Conservation (phyloP, 2,797 vertebrate genomes). For the Darevskia mixta region DNA sequence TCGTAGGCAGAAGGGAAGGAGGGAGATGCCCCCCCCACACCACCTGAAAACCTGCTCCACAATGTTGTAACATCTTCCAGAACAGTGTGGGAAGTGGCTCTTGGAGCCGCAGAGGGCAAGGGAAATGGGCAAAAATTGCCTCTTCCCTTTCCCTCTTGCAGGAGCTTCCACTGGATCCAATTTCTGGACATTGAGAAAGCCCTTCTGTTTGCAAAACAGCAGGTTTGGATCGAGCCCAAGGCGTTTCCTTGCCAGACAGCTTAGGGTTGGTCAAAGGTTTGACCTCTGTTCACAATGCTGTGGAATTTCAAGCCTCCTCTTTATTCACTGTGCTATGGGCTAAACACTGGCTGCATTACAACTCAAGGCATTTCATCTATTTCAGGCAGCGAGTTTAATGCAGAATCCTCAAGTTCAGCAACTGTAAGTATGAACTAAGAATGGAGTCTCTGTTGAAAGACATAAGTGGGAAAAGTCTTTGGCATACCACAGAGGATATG, state of each 20-base stretch:
- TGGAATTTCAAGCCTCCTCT: neutral
- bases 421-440: slow-evolving; percentile 85
- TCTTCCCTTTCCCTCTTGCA: neutral
- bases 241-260: neutral
- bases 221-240: neutral
- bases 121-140: neutral
- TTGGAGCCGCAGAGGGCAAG: neutral
- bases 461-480: slow-evolving; percentile 3
- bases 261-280: neutral
- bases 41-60: neutral
- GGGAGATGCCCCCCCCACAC: no score
- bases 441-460: neutral
- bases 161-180: neutral
- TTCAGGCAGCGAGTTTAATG: slow-evolving; percentile 96
- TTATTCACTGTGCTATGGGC: neutral
- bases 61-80: no score
- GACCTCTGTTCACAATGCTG: neutral
- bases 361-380: slow-evolving; percentile 67
- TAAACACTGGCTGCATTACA: slow-evolving; percentile 46
- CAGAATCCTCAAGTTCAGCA: slow-evolving; percentile 98
- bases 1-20: no score
- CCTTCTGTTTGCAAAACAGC: neutral
- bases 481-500: neutral
- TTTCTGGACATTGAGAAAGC: no score
- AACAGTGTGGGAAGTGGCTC: no score